Base-by-base conservation (phyloP, 2,797 vertebrate species). In the Jordanella pulchra region DNA sequence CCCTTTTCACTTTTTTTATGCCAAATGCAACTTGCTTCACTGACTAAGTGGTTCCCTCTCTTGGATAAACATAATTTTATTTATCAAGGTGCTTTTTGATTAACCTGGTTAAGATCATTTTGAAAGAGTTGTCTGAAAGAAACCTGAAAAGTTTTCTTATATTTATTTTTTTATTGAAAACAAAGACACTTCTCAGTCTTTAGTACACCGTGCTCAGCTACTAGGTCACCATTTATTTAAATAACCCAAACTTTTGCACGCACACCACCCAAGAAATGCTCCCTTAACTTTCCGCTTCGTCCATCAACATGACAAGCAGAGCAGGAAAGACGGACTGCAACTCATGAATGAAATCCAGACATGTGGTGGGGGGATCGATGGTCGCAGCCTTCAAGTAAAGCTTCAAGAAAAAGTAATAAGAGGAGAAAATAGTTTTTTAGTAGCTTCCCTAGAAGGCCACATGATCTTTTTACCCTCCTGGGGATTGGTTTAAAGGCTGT, bases 371-470 rank as follows among this genome's bases (percentile, higher is more conserved):
- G 65, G 48, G 76, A 63, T 32, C 4, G 55, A 71, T 13, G 68
- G 15, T 61, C 77, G 69, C 80, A 78, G 77, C 50, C 44, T 32
- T 50, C 73, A 66, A 68, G 32, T 51, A 25, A 69, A 84, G 55
- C 78, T 82, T 77, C 2, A 32, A 76, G 68, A 63, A 72, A 25
- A 71, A 73, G 77, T 60, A 66, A 83, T 53, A 61, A 70, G 69
- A 83, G 72, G 60, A 73, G 32, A 74, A 77, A n/a, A 54, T 5
- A 7, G n/a, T 73, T 83, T 80, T 80, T 78, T 76, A 54, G 65
- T 69, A 79, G 76, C 80, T 88, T 65, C 80, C 83, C 82, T 91
- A 84, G 86, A 86, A 71, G 77, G 87, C 79, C 90, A 91, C 88
- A 83, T 82, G 86, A 91, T 91, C 84, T 77, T 25, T 47, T n/a